Evolutionary conservation across 2,888 invertebrate genomes (phyloP), one percentile per base, ranked within the genome.

Genomic region (Dasysyrphus albostriatus): DNA sequence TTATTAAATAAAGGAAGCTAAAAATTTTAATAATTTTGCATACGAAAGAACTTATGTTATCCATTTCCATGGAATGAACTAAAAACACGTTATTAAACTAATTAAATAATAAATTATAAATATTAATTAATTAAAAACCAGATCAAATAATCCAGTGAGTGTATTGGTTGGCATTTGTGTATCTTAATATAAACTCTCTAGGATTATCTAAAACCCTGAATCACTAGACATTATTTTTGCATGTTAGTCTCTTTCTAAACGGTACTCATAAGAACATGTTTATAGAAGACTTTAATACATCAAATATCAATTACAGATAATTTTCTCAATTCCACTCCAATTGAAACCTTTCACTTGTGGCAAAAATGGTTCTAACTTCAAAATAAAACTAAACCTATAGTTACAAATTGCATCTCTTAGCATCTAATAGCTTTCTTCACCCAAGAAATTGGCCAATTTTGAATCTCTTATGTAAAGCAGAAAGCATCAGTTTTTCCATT

Each of bases 401-500:
- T 61, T 42, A 42, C 61, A 61, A 61, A 39, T 61, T 61, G 61
- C 61, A 39, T 14, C 24, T 19, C 24, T 39, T 37, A 24, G 4
- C 37, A 37, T 58, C 34, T 37, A 58, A 58, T 37, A 39, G 8
- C 39, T 39, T 39, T 42, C 61, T 24, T 14, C 39, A 24, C 61
- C 61, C 39, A 39, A 61, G 39, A 42, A 39, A 61, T 61, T 19
- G 24, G n/a, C 19, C 67, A 74, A 74, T 80, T 67, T 49, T 32
- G 67, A 74, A 59, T 74, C 47, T 51, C 67, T 67, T 59, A 65
- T 72, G 70, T 63, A 24, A 73, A 69, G 51, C 37, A 54, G 54
- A 42, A 12, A 44, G 42, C 54, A 78, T 72, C 24, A 63, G 59
- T 61, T 59, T 24, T 61, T 69, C 34, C 42, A 49, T 67, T 51